Evolutionary conservation across 2,888 invertebrate species (phyloP), one percentile per base, ranked within the genome.

Genomic region (Nowickia ferox): DNA sequence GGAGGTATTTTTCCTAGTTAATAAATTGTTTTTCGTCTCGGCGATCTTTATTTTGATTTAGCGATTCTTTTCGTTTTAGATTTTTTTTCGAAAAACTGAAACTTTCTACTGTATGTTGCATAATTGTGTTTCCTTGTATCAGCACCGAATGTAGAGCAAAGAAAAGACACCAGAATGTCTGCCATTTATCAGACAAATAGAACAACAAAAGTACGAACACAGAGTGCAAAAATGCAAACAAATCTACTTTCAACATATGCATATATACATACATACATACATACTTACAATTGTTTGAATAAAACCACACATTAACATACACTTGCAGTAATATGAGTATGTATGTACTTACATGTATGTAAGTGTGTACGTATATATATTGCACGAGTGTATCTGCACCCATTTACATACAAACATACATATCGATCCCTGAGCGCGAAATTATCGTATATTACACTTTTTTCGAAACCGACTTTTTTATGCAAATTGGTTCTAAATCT

Each of bases 161-260:
- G 15, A 22, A 68, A 79, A 71, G 86, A 83, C 86, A 84, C 83
- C 86, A 83, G 79, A 79, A 82, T 83, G 86, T 86, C 83, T 83
- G 61, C 86, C 86, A 86, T 84, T 83, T 83, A 86, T 76, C 79
- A 76, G 79, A 55, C 79, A 86, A 76, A 71, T 59, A 63, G 53
- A 76, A 66, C 9, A 72, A 48, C 13, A 38, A 77, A 72, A 63
- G 77, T 30, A 11, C 51, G 40, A 46, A 84, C 19, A 55, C 66
- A 81, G 44, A 66, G 42, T 66, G 66, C 55, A 75, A 79, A 79
- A 61, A 57, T 46, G 42, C 44, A 72, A 40, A 38, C 46, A 51
- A 72, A 83, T 77, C 48, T 57, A n/a, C 59, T 19, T 51, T 63
- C 53, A 55, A 77, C 66, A 19, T 15, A 40, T 19, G 9, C 22